Evolutionary conservation across 2,113 vertebrate genomes (phyloP).

Genomic region (Gymnorhina tibicen): DNA sequence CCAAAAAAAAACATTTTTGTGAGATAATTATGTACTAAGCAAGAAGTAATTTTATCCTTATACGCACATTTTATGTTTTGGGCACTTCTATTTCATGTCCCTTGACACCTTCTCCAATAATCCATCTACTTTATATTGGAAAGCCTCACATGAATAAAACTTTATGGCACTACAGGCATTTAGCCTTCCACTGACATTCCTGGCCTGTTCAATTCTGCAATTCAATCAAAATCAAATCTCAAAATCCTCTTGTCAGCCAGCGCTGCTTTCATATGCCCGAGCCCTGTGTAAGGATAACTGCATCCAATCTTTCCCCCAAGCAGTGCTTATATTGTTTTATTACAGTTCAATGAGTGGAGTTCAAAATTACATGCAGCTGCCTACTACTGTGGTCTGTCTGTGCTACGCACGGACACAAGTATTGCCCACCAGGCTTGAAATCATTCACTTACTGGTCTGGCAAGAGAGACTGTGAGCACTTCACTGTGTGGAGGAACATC

Average conservation of each 20-base stretch:
- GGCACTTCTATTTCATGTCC: constrained; percentile 77
- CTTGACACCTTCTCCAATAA: constrained; percentile 80
- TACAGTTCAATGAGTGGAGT: constrained; percentile 87
- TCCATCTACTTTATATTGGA: constrained; percentile 83
- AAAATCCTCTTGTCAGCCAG: constrained; percentile 85
- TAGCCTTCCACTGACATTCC: constrained; percentile 83
- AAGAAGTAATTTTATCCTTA: constrained; percentile 72
- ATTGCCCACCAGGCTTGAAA: constrained; percentile 83
- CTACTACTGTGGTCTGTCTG: constrained; percentile 77
- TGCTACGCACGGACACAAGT: constrained; percentile 75
- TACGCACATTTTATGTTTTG: constrained; percentile 67
- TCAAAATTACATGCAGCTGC: constrained; percentile 88
- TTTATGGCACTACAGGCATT: constrained; percentile 82
- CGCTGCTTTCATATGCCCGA: constrained; percentile 77
- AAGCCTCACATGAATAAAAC: constrained; percentile 85
- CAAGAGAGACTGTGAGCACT: constrained; percentile 65
- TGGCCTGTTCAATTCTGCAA: constrained; percentile 83
- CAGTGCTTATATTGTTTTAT: constrained; percentile 89
- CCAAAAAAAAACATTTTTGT: constrained; percentile 21
- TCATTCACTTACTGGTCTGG: constrained; percentile 78
- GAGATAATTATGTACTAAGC: constrained; percentile 70
- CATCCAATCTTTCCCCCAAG: constrained; percentile 81
- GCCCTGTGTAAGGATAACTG: constrained; percentile 79
- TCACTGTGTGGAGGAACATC: constrained; percentile 74
- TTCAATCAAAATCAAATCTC: constrained; percentile 87